Evolutionary conservation across 2,888 invertebrate genomes (phyloP).

Genomic region (Alloplasta piceator): DNA sequence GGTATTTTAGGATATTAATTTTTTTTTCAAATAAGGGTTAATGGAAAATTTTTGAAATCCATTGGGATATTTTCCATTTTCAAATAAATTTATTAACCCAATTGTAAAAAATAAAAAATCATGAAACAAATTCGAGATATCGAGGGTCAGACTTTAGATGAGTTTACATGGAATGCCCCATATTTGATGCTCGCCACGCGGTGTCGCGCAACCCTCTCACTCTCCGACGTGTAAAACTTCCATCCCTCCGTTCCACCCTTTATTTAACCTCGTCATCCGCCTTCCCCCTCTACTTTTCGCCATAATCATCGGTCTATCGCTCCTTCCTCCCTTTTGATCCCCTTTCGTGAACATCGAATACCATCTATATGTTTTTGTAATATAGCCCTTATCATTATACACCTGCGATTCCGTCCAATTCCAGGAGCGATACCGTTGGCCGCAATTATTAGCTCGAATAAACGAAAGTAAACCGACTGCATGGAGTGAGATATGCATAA

Average conservation of each 20-base stretch:
- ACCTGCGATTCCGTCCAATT: constrained; percentile 64
- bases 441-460: constrained; percentile 46
- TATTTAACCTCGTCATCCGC: constrained; percentile 52
- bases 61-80: too few relatives aligned
- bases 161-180: too few relatives aligned
- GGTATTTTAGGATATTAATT: too few relatives aligned
- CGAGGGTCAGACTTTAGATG: too few relatives aligned
- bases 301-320: constrained; percentile 63
- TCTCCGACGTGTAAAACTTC: constrained; percentile 28
- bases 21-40: too few relatives aligned
- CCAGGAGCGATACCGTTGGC: constrained; percentile 46
- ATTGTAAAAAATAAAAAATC: too few relatives aligned
- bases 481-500: constrained; percentile 3
- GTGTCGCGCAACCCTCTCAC: constrained; percentile 9
- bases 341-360: constrained; percentile 61
- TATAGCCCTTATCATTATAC: constrained; percentile 76
- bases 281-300: constrained; percentile 37
- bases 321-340: constrained; percentile 41
- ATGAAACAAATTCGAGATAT: too few relatives aligned
- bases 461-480: neutral
- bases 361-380: constrained; percentile 68
- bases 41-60: too few relatives aligned
- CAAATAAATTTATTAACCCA: too few relatives aligned
- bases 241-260: constrained; percentile 11
- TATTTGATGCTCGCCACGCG: neutral